Evolutionary conservation across 2,113 vertebrate species (phyloP), one percentile per base, ranked within the genome.

Genomic region (Xenus cinereus): DNA sequence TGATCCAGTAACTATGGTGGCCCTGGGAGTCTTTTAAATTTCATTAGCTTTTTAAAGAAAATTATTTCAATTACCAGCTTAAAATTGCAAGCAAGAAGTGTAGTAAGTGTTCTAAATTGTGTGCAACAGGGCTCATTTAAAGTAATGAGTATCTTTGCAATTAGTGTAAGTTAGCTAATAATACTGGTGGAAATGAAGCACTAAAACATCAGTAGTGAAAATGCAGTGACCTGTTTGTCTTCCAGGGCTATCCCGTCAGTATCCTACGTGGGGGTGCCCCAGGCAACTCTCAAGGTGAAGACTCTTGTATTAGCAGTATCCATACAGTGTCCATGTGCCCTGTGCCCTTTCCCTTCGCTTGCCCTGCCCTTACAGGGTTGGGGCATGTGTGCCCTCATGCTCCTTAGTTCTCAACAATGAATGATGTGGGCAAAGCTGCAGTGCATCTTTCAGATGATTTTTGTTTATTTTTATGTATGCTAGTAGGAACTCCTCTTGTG

Each of bases 351-450:
- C 17, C 14, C 21, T 45, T 77, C 20, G 83, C 27, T 76, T 43
- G 20, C 17, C 46, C 13, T 23, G 4, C 26, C 68, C 8, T 69
- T 23, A 2, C 0, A 0, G 12, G 2, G 4, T 74, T 41, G 41
- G n/a, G 28, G 2, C 22, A 16, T 17, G 12, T 1, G 2, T 62
- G 32, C 4, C 20, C 3, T 84, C 27, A 4, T 18, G 7, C 35
- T 71, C 13, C 32, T 53, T 63, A 21, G 14, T 33, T 72, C 26
- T 82, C 32, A 43, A 1, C 9, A 56, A 0, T 32, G 20, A 37
- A 27, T 43, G n/a, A 59, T 39, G 13, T 22, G 48, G 76, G 30
- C 18, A 68, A 46, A 91, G 71, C 28, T 92, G 22, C 35, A 20
- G 6, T 24, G 45, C 27, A 23, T 91, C 45, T 87, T 93, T 78